A percentile compares a stretch with the other conserved stretches of the same genome.
Evolutionary conservation across 2,888 invertebrate genomes (phyloP).

Genomic region (Meliscaeva auricollis): DNA sequence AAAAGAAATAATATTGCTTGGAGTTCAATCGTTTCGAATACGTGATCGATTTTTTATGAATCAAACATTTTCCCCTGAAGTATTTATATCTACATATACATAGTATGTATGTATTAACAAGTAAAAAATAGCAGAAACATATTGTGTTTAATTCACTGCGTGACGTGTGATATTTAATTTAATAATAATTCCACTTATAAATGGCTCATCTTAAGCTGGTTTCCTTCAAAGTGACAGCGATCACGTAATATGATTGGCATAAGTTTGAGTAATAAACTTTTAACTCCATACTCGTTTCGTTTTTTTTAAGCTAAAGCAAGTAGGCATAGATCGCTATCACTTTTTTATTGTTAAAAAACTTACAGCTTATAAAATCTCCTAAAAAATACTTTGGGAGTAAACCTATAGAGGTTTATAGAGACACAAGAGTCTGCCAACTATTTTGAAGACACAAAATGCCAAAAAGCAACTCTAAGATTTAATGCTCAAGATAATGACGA

Average conservation of each 20-base stretch:
- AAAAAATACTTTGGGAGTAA: too few relatives aligned
- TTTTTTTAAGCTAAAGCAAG: constrained; percentile 14
- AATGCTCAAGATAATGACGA: constrained; percentile 50
- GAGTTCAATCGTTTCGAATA: too few relatives aligned
- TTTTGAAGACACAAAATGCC: constrained; percentile 46
- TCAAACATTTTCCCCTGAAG: too few relatives aligned
- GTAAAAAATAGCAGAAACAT: too few relatives aligned
- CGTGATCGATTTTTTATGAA: too few relatives aligned
- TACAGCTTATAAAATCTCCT: constrained; percentile 31
- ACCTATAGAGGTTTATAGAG: too few relatives aligned
- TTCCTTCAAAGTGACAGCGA: constrained; percentile 25
- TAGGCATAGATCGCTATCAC: constrained; percentile 48
- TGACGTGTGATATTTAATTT: not conserved
- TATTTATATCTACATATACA: too few relatives aligned
- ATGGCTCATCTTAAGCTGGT: constrained; percentile 36
- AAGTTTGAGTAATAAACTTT: constrained; percentile 25
- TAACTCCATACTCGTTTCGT: not conserved
- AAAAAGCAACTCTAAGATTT: constrained; percentile 49
- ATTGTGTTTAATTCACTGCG: too few relatives aligned
- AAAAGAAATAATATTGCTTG: too few relatives aligned
- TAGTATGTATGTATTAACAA: too few relatives aligned
- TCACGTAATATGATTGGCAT: constrained; percentile 56
- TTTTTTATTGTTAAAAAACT: constrained; percentile 1
- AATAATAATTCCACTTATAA: constrained; percentile 16
- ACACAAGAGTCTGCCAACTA: too few relatives aligned